Conservation (phyloP, 2,113 vertebrate species). For the Phylloscopus trochilus region DNA sequence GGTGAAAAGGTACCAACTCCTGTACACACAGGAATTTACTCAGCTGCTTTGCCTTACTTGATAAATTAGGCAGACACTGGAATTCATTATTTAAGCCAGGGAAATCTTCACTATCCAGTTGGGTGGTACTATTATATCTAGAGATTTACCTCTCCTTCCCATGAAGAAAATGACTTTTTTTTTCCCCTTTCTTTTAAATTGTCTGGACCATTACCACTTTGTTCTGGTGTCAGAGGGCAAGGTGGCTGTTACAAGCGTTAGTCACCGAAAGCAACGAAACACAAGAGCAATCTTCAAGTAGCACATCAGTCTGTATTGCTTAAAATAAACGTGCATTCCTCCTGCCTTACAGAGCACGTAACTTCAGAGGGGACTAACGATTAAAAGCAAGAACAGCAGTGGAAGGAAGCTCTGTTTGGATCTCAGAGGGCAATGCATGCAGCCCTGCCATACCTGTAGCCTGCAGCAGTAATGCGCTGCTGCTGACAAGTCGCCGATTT, state of each 20-base stretch:
- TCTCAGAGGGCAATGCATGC: background rate
- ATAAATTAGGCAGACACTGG: background rate
- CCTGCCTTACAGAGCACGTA: background rate
- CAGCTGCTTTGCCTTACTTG: background rate
- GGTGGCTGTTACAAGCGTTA: background rate
- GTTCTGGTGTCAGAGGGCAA: background rate
- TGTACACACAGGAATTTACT: background rate
- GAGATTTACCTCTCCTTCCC: background rate
- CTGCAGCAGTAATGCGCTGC: constrained; percentile 90
- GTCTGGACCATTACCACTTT: background rate
- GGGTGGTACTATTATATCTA: background rate
- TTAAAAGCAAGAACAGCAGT: background rate
- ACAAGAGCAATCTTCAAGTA: background rate
- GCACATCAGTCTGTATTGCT: background rate
- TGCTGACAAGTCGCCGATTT: constrained; percentile 83
- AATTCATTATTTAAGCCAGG: background rate
- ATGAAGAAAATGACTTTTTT: background rate
- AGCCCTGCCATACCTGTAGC: constrained; percentile 75
- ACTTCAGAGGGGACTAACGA: background rate
- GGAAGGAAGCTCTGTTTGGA: background rate
- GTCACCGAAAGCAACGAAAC: background rate
- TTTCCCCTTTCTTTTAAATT: background rate
- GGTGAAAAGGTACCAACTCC: background rate
- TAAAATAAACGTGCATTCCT: background rate
- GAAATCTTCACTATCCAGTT: background rate